Base-by-base conservation (phyloP, 2,888 invertebrate genomes). In the Gnatocerus cornutus region DNA sequence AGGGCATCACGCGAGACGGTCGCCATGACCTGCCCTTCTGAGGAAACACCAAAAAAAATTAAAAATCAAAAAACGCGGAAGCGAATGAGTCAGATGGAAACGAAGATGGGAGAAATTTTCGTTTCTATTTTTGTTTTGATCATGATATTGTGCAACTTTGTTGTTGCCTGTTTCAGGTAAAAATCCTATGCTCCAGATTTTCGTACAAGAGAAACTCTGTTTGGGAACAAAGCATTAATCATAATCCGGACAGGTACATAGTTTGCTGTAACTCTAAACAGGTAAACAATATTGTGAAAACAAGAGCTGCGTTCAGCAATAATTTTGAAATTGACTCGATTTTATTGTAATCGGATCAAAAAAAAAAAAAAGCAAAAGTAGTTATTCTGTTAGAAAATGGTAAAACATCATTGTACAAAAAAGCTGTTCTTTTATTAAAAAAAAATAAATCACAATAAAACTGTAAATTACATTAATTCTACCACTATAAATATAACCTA, bases 1-100 rank as follows among this genome's bases (percentile, higher is more conserved):
- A 39, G 16, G 63, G 63, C 43, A 53, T 63, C 63, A 63, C 63
- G 63, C 52, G 53, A 63, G 39, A 37, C 41, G 5, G 46, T 46
- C 56, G 21, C 56, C 56, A 56, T 56, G 56, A 56, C 56, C 41
- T 56, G 56, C 56, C 56, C 56, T 55, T 56, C 56, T 21, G 16
- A 8, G 10, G 27, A 8, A 56, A 39, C 4, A 13, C 55, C 37
- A 14, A 55, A 39, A 55, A 14, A 55, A 37, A 53, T 7, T 13
- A 10, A 12, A 55, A 5, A 4, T 14, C 4, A 43, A 7, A n/a
- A 33, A 33, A 33, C 9, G n/a, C 33, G 33, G 33, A 33, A n/a
- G 33, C 33, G 9, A 9, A 4, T 33, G 33, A 33, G 4, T 21
- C 1, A 21, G 21, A 21, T n/a, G n/a, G n/a, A n/a, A n/a, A n/a